Percentiles rank a stretch among this genome's conserved stretches.
Conservation (phyloP, 2,888 invertebrate genomes). For the Heliconius erato region DNA sequence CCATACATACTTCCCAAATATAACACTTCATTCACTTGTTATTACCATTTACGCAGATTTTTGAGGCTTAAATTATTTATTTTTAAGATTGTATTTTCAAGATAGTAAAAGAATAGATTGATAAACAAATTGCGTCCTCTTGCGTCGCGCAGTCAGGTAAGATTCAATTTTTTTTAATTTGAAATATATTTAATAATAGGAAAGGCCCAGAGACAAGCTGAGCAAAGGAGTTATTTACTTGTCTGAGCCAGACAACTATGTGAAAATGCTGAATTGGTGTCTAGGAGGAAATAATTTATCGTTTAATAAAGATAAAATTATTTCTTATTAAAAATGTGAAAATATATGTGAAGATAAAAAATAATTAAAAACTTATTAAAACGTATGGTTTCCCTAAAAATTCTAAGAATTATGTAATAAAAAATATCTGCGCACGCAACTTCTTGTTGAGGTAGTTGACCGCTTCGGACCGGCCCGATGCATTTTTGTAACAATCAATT, state of each 20-base stretch:
- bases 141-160: too few species aligned
- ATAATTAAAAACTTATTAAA: not conserved
- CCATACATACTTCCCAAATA: too few species aligned
- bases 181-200: too few species aligned
- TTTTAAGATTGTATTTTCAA: too few species aligned
- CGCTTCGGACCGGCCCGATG: constrained; percentile 34
- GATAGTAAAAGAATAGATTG: too few species aligned
- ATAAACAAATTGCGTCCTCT: too few species aligned
- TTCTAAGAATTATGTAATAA: constrained; percentile 38
- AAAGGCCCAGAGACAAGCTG: too few species aligned
- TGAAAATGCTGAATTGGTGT: not conserved
- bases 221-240: too few species aligned
- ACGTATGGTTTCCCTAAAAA: constrained; percentile 40
- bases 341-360: not conserved
- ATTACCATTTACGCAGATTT: too few species aligned
- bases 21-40: too few species aligned
- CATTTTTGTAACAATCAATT: constrained; percentile 35
- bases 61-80: too few species aligned
- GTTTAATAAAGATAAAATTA: not conserved
- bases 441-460: constrained; percentile 48
- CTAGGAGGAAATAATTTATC: not conserved
- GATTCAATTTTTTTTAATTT: too few species aligned
- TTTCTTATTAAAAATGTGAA: not conserved
- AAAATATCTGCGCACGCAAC: constrained; percentile 42
- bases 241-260: not conserved